These are phyloP conservation scores for Mycetomoellerius zeteki DNA, from an alignment of 1,140 invertebrate species.

Conservation along the genomic window DNA sequence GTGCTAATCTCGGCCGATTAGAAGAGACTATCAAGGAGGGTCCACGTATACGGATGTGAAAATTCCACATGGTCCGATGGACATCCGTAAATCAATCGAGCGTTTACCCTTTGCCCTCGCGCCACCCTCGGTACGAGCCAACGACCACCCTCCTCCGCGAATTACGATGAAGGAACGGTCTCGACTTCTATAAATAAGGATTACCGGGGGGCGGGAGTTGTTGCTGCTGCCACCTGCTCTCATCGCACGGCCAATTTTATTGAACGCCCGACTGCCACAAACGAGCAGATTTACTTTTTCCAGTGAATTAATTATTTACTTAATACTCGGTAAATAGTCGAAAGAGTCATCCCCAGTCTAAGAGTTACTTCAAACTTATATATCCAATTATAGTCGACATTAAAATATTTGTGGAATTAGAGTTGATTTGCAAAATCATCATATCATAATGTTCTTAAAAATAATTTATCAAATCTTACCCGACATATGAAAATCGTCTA, in stretches of 20 bases:
- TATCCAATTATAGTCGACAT: background rate
- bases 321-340: conserved; percentile 1
- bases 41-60: conserved; percentile 67
- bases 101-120: conserved; percentile 68
- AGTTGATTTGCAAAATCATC: background rate
- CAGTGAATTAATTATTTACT: conserved; percentile 37
- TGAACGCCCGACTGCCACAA: background rate
- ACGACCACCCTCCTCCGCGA: conserved; percentile 53
- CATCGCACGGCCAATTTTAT: conserved; percentile 54
- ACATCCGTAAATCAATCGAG: conserved; percentile 71
- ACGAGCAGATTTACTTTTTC: conserved; percentile 8
- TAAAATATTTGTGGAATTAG: background rate
- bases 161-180: conserved; percentile 60
- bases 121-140: conserved; percentile 59
- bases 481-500: background rate
- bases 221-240: conserved; percentile 16
- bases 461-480: background rate
- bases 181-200: conserved; percentile 75
- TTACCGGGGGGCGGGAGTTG: conserved; percentile 24
- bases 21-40: conserved; percentile 38
- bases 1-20: conserved; percentile 68
- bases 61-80: conserved; percentile 66
- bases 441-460: background rate
- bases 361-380: background rate
- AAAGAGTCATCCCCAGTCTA: background rate